A percentile compares a stretch with the other conserved stretches of the same genome.
Conservation (phyloP, 2,888 invertebrate genomes). For the Augiades crinisus region DNA sequence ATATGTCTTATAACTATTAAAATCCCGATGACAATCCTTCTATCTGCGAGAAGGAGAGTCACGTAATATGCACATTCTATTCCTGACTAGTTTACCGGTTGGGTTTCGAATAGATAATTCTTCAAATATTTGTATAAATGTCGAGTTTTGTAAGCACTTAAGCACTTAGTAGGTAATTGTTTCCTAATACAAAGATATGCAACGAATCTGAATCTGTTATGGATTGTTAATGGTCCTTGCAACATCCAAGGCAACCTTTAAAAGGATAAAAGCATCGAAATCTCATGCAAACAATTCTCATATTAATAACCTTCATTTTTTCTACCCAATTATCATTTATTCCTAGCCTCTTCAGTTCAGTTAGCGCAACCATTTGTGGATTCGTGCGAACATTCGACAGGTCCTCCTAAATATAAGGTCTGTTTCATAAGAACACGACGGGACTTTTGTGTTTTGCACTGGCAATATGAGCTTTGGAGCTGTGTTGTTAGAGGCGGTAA, state of each 20-base stretch:
- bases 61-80: no score
- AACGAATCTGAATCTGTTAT: conserved; percentile 1
- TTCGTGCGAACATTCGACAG: conserved; percentile 53
- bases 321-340: conserved; percentile 24
- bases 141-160: neutral
- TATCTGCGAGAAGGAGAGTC: no score
- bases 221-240: conserved; percentile 11
- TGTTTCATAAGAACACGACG: conserved; percentile 56
- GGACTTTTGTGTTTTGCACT: conserved; percentile 30
- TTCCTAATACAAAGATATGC: conserved; percentile 10
- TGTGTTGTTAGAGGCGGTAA: conserved; percentile 5
- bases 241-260: conserved; percentile 11
- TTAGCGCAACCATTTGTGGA: conserved; percentile 40
- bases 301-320: conserved; percentile 24
- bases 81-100: no score
- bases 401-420: conserved; percentile 44
- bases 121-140: neutral
- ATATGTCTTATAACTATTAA: no score
- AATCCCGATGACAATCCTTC: no score
- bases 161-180: conserved; percentile 3
- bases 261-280: neutral
- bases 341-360: conserved; percentile 37
- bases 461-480: conserved; percentile 19
- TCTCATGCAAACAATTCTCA: conserved; percentile 9
- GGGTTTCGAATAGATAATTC: neutral